A percentile compares a stretch with the other conserved stretches of the same genome.
Evolutionary conservation across 2,888 invertebrate species (phyloP).

Genomic region (Mesopsocus fuscifrons): DNA sequence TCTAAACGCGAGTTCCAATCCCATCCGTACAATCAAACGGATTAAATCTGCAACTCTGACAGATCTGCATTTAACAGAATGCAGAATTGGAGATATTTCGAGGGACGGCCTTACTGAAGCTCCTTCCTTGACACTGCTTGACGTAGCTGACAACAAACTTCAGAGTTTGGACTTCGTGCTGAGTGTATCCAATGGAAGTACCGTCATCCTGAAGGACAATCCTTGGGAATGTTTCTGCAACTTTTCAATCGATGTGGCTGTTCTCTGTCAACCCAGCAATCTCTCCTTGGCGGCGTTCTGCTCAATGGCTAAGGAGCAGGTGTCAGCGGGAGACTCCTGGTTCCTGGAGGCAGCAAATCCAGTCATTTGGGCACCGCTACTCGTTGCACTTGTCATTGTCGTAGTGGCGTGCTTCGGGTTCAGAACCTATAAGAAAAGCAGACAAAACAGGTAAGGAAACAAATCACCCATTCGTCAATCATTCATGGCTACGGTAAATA

Average conservation of each 20-base stretch:
- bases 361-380: not conserved
- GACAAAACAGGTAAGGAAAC: no score
- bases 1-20: not conserved
- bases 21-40: not conserved
- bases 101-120: not conserved
- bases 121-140: not conserved
- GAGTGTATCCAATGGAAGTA: not conserved
- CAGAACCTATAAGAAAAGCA: not conserved
- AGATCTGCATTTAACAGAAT: not conserved
- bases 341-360: not conserved
- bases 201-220: not conserved
- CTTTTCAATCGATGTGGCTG: not conserved
- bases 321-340: not conserved
- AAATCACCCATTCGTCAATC: no score
- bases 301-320: not conserved
- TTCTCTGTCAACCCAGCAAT: not conserved
- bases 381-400: not conserved
- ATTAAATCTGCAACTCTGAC: not conserved
- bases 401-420: not conserved
- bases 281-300: not conserved
- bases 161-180: not conserved
- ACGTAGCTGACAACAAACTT: not conserved
- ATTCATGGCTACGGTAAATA: no score
- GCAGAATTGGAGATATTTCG: not conserved
- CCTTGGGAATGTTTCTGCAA: not conserved